Conservation (phyloP, 2,113 vertebrate species). For the Phrynosoma platyrhinos region DNA sequence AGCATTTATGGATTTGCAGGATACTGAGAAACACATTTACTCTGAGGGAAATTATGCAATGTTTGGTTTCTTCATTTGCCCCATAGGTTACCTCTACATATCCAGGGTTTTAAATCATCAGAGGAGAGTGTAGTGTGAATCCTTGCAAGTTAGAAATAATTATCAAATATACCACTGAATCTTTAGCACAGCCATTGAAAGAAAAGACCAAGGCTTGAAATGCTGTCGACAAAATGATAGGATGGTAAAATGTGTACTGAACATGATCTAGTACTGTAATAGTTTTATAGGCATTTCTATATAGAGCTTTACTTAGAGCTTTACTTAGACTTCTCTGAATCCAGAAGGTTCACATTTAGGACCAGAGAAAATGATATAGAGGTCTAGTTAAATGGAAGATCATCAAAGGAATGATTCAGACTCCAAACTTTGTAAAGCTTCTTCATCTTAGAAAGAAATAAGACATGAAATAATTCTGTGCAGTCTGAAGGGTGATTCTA, state of each 20-base stretch:
- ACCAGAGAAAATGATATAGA: not conserved
- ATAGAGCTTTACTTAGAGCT: not conserved
- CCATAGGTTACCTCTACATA: not conserved
- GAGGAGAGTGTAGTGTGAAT: not conserved
- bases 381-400: not conserved
- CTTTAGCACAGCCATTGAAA: not conserved
- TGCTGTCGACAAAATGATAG: not conserved
- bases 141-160: not conserved
- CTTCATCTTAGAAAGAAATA: not conserved
- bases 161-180: not conserved
- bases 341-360: conserved; percentile 10
- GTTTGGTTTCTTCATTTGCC: not conserved
- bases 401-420: not conserved
- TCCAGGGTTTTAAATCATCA: not conserved
- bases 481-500: not conserved
- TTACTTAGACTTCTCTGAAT: not conserved
- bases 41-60: not conserved
- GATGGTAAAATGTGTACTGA: not conserved
- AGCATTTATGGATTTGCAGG: too few relatives aligned
- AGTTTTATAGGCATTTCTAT: not conserved
- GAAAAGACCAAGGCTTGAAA: not conserved
- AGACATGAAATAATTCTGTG: not conserved
- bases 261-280: not conserved
- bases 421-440: too few relatives aligned
- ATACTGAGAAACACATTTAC: not conserved